Evolutionary conservation across 2,797 vertebrate species (phyloP), one percentile per base, ranked within the genome.

Genomic region (Pipistrellus pygmaeus): DNA sequence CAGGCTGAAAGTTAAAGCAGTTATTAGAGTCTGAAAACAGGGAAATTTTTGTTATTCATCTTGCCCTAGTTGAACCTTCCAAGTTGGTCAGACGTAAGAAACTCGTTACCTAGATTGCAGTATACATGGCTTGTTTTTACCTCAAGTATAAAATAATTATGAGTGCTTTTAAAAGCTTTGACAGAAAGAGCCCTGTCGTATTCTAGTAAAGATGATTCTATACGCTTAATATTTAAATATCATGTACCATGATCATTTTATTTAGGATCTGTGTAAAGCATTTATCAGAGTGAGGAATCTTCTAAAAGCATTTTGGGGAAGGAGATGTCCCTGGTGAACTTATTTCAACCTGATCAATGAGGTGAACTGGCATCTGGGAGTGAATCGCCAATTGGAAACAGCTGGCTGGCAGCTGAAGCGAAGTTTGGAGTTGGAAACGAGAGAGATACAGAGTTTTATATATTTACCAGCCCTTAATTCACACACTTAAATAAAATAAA

Each of bases 201-300:
- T 64, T 51, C 8, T 15, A 85, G 44, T 48, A 72, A 55, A 86
- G 72, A 60, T 48, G 6, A 66, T 66, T 71, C 51, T 25, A 60
- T 55, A 73, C 35, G 13, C 32, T 91, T 62, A 85, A 76, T 85
- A 88, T 88, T 69, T 80, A 90, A 95, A 48, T 55, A 85, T 48
- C 44, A 86, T 30, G 15, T 69, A 53, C 41, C 30, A 46, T 35
- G 25, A 53, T 60, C 27, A 41, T 84, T 80, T 78, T 60, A 87
- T 78, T 93, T 78, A 73, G 21, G 68, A 6, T 60, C 48, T 68
- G 12, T 64, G 9, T 20, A 68, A 95, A 80, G 21, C 30, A 48
- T 62, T 17, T 20, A 48, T 57, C 25, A 84, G 48, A 30, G 51
- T 48, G 13, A 69, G 46, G 32, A 75, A 53, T 73, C 20, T 20